Conservation (phyloP, 2,113 vertebrate species). For the Ceratotherium simum region DNA sequence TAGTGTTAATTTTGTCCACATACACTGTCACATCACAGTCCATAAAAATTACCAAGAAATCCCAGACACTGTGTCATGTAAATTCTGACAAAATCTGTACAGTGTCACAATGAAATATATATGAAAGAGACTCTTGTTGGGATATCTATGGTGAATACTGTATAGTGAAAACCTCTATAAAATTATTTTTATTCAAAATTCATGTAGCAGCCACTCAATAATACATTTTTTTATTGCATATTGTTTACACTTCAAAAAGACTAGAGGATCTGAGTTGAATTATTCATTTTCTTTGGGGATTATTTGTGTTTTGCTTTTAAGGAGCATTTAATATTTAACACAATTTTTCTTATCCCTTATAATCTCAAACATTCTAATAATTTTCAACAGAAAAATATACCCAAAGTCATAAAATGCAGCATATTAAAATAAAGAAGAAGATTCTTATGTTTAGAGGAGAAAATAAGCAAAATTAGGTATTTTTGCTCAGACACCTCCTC, state of each 20-base stretch:
- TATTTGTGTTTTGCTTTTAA: slow-evolving; percentile 65
- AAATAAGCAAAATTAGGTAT: background rate
- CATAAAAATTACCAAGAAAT: slow-evolving; percentile 58
- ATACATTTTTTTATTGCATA: slow-evolving; percentile 57
- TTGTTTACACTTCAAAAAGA: slow-evolving; percentile 50
- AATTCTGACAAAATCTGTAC: background rate
- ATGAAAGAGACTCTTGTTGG: background rate
- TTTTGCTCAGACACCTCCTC: background rate
- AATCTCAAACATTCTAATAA: slow-evolving; percentile 39
- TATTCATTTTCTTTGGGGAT: slow-evolving; percentile 64
- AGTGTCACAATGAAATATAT: background rate
- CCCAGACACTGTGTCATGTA: background rate
- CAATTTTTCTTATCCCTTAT: slow-evolving; percentile 5
- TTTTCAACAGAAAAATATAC: slow-evolving; percentile 15
- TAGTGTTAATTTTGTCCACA: slow-evolving; percentile 21
- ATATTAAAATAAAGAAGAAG: background rate
- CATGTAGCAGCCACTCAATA: slow-evolving; percentile 59
- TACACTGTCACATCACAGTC: slow-evolving; percentile 44
- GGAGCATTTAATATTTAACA: slow-evolving; percentile 56
- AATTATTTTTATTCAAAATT: slow-evolving; percentile 67
- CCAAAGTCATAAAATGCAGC: background rate
- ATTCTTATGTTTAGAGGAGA: background rate
- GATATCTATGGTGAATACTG: background rate
- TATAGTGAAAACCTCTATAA: background rate
- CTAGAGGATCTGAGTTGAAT: background rate